Evolutionary conservation across 2,888 invertebrate genomes (phyloP).

Genomic region (Petrophora chlorosata): DNA sequence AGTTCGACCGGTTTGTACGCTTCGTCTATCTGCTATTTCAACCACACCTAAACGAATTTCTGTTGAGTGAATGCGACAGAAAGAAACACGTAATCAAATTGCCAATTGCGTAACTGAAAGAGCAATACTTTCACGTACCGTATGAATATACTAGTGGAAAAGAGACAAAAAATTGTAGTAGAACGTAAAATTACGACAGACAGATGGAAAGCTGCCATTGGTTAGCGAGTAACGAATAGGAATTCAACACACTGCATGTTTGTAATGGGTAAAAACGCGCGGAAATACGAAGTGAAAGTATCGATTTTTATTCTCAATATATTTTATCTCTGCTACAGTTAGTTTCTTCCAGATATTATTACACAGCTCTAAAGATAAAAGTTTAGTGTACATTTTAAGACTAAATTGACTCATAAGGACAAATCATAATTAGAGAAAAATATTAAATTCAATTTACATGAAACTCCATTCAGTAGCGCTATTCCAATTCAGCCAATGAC

Average conservation of each 20-base stretch:
- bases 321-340: not conserved
- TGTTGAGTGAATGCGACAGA: conserved; percentile 48
- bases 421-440: conserved; percentile 6
- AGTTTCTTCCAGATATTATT: conserved; percentile 2
- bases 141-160: conserved; percentile 50
- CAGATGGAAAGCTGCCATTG: conserved; percentile 89
- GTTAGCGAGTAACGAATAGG: conserved; percentile 75
- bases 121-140: conserved; percentile 38
- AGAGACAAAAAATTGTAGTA: conserved; percentile 47
- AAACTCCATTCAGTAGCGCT: conserved; percentile 1
- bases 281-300: conserved; percentile 48
- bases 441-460: conserved; percentile 10
- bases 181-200: conserved; percentile 77
- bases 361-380: conserved; percentile 1
- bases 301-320: conserved; percentile 3
- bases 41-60: conserved; percentile 42
- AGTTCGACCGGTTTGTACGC: conserved; percentile 59
- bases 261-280: conserved; percentile 48
- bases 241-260: conserved; percentile 71
- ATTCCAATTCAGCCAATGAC: conserved; percentile 56
- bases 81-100: conserved; percentile 52
- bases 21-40: conserved; percentile 46
- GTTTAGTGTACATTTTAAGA: not conserved
- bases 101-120: conserved; percentile 62
- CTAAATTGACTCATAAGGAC: not conserved